Percentiles rank a stretch among this genome's conserved stretches.
Conservation (phyloP, 92 coral and sea anemone species). For the Diadumene lineata region DNA sequence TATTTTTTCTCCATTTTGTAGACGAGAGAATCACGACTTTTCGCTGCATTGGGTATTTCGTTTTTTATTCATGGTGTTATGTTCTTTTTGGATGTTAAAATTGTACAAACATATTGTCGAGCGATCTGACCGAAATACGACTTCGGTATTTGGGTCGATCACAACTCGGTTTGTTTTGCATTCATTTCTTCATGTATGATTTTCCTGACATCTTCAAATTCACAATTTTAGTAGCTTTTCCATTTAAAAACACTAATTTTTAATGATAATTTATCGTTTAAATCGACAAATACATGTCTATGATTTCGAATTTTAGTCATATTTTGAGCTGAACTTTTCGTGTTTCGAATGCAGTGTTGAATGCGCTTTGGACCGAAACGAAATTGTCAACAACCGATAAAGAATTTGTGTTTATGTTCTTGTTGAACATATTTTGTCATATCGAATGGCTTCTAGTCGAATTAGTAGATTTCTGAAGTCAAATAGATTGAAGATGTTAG, state of each 20-base stretch:
- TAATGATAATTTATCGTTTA: not conserved
- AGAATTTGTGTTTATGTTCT: slow-evolving; percentile 9
- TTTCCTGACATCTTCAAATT: not conserved
- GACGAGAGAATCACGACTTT: not conserved
- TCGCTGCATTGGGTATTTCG: not conserved
- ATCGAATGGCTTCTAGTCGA: slow-evolving; percentile 20
- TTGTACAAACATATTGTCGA: not conserved
- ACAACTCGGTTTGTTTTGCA: not conserved
- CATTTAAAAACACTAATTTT: not conserved
- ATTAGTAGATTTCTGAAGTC: slow-evolving; percentile 28
- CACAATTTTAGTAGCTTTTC: not conserved
- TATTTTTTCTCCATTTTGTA: not conserved
- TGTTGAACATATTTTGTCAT: slow-evolving; percentile 12
- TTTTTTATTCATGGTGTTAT: not conserved
- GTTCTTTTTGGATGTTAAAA: not conserved
- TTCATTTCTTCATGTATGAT: not conserved
- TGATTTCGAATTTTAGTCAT: not conserved
- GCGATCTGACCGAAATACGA: not conserved
- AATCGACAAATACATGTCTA: not conserved
- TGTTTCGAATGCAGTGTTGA: not conserved
- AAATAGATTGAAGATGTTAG: not conserved
- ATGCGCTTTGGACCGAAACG: slow-evolving; percentile 2
- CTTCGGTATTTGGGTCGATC: not conserved
- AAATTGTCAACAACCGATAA: not conserved
- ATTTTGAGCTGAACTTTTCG: not conserved